Conservation (phyloP, 2,113 vertebrate species). For the Colossoma macropomum region DNA sequence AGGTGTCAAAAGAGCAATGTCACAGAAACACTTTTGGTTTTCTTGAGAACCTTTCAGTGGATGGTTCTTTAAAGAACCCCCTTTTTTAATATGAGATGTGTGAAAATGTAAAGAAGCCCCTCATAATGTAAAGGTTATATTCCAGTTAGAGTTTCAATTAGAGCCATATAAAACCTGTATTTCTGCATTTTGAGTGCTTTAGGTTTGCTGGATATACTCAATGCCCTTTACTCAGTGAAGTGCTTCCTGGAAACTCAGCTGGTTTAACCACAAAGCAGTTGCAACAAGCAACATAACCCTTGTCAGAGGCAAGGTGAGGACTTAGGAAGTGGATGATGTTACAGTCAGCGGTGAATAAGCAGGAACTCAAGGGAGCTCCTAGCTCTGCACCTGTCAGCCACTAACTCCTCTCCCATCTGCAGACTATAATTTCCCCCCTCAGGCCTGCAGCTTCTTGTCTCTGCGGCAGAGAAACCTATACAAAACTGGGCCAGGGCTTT, state of each 20-base stretch:
- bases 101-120: too few species aligned
- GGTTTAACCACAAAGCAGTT: neutral
- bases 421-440: slow-evolving; percentile 41
- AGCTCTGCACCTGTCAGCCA: slow-evolving; percentile 29
- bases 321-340: slow-evolving; percentile 36
- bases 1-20: neutral
- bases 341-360: slow-evolving; percentile 42
- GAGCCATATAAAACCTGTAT: too few species aligned
- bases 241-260: slow-evolving; percentile 5
- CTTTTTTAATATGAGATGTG: neutral
- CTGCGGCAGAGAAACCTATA: slow-evolving; percentile 51
- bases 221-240: slow-evolving; percentile 1
- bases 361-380: slow-evolving; percentile 7
- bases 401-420: slow-evolving; percentile 31
- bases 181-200: neutral
- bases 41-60: neutral
- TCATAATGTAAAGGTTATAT: too few species aligned
- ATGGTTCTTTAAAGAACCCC: neutral
- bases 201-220: slow-evolving; percentile 14
- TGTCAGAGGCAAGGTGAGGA: slow-evolving; percentile 35
- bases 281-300: slow-evolving; percentile 26
- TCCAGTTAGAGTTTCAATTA: too few species aligned
- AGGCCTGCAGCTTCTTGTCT: slow-evolving; percentile 54
- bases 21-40: neutral
- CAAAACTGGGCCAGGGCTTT: slow-evolving; percentile 61